Conservation (phyloP, 2,888 invertebrate species). For the Steinernema carpocapsae region DNA sequence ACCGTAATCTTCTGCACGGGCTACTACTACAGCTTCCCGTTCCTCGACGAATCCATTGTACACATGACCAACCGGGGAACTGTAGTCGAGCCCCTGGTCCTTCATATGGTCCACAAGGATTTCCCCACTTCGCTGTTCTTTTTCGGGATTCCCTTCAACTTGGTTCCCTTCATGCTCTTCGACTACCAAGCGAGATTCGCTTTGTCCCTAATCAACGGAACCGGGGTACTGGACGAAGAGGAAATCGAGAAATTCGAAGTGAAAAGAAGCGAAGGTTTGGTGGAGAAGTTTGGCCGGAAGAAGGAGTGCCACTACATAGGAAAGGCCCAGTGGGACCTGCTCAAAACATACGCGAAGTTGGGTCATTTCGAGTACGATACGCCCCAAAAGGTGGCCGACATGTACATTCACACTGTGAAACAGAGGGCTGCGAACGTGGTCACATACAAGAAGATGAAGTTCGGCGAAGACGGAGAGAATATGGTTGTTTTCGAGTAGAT, state of each 20-base stretch:
- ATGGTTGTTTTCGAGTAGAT: neutral
- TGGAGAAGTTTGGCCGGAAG: conserved; percentile 7
- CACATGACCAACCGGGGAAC: conserved; percentile 48
- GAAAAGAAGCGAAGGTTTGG: neutral
- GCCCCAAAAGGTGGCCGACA: neutral
- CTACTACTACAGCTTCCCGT: conserved; percentile 70
- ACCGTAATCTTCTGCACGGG: conserved; percentile 71
- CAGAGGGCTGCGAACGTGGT: conserved; percentile 8
- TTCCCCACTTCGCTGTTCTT: conserved; percentile 81
- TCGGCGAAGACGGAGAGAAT: neutral
- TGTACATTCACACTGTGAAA: neutral
- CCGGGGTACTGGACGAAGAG: neutral
- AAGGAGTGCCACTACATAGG: conserved; percentile 26
- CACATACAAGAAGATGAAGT: conserved; percentile 21
- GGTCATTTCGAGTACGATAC: conserved; percentile 21
- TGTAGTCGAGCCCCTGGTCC: conserved; percentile 70
- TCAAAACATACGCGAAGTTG: conserved; percentile 3
- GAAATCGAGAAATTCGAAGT: neutral
- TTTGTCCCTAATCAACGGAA: conserved; percentile 3
- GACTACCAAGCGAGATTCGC: conserved; percentile 56
- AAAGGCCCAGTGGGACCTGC: conserved; percentile 14
- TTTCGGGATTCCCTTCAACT: conserved; percentile 71
- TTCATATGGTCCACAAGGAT: conserved; percentile 81
- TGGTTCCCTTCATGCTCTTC: conserved; percentile 57
- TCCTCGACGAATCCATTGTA: conserved; percentile 59